phyloP scores from a whole-genome alignment of 37 sponge, comb jelly and placozoan genomes.

The Chondrosia reniformis region DNA sequence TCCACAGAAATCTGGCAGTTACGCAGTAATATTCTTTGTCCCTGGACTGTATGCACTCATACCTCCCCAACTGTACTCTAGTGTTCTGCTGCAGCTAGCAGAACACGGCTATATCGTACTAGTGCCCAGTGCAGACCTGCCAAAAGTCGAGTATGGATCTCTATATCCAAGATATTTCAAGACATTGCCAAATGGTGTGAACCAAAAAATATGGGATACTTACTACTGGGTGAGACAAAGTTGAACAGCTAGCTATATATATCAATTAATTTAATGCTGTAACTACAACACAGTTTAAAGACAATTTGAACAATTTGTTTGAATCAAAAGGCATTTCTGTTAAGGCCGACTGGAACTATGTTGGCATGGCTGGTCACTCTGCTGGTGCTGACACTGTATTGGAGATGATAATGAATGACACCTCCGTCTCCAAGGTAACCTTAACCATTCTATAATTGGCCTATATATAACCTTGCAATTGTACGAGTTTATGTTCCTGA shows the following conservation, averaged over 20 bases:
- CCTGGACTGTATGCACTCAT: slow-evolving; percentile 43
- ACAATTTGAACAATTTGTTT: slow-evolving; percentile 34
- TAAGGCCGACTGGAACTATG: slow-evolving; percentile 37
- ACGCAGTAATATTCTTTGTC: slow-evolving; percentile 51
- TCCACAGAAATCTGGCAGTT: slow-evolving; percentile 34
- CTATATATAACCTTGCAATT: no score
- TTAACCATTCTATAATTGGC: no score
- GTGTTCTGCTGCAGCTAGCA: slow-evolving; percentile 30
- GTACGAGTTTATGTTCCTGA: no score
- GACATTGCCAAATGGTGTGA: no score
- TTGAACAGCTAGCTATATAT: no score
- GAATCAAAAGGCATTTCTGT: slow-evolving; percentile 4
- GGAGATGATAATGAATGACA: slow-evolving; percentile 33
- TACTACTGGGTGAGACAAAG: no score
- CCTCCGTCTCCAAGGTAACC: slow-evolving; percentile 39
- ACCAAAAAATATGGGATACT: no score
- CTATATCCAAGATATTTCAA: no score
- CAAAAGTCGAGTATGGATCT: slow-evolving; percentile 13
- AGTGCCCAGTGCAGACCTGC: slow-evolving; percentile 17
- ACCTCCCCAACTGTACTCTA: slow-evolving; percentile 36
- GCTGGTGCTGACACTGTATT: slow-evolving; percentile 38
- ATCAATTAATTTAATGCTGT: no score
- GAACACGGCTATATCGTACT: slow-evolving; percentile 44
- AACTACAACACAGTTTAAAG: slow-evolving; percentile 34
- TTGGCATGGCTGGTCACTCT: slow-evolving; percentile 45